Conservation (phyloP, 2,888 invertebrate species). For the Alloplasta piceator region DNA sequence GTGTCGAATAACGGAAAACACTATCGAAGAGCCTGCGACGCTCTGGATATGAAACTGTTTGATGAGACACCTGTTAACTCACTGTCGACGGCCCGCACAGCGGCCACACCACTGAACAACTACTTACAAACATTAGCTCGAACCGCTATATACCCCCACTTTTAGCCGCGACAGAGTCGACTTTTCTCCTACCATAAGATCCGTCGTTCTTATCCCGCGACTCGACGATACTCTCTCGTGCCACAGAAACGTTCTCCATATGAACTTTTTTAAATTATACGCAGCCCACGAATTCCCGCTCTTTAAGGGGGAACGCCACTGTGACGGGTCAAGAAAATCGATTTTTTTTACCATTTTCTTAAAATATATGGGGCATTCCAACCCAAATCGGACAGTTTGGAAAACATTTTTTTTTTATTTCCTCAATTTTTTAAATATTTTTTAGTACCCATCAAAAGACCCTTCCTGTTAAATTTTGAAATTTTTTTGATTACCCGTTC, state of each 20-base stretch:
- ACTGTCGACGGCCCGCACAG: conserved; percentile 73
- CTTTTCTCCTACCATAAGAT: conserved; percentile 35
- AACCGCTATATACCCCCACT: conserved; percentile 61
- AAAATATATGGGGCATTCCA: too few species aligned
- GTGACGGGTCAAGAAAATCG: too few species aligned
- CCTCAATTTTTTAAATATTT: too few species aligned
- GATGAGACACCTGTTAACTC: conserved; percentile 76
- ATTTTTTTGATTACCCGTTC: too few species aligned
- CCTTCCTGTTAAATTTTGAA: too few species aligned
- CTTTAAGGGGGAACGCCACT: too few species aligned
- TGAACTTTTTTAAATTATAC: too few species aligned
- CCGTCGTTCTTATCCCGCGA: conserved; percentile 2
- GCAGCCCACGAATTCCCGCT: too few species aligned
- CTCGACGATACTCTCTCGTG: background rate
- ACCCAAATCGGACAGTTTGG: too few species aligned
- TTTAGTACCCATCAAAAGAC: too few species aligned
- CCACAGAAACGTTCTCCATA: background rate
- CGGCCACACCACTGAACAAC: conserved; percentile 75
- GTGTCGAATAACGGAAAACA: conserved; percentile 33
- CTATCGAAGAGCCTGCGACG: conserved; percentile 15
- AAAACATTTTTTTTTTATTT: too few species aligned
- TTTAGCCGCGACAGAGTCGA: background rate
- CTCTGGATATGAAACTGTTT: conserved; percentile 44
- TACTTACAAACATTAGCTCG: conserved; percentile 50
- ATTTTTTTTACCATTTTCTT: too few species aligned